Conservation (phyloP, 2,888 invertebrate species). For the Tanypteryx hageni region DNA sequence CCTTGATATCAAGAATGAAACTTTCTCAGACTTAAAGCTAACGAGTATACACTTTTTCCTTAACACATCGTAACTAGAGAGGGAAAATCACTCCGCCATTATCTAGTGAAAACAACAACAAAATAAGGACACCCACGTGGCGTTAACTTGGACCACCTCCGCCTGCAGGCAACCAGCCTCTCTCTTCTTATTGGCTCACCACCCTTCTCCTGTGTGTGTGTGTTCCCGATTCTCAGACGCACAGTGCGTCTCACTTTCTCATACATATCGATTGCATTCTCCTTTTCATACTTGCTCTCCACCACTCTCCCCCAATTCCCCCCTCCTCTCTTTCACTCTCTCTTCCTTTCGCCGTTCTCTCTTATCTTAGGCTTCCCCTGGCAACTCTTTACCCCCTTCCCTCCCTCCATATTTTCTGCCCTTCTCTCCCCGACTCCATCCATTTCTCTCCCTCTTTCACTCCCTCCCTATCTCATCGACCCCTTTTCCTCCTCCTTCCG, state of each 20-base stretch:
- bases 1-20: too few relatives aligned
- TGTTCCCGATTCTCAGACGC: neutral
- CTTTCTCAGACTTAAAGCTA: too few relatives aligned
- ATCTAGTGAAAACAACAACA: neutral
- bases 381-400: neutral
- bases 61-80: too few relatives aligned
- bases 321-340: neutral
- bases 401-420: neutral
- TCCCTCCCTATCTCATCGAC: neutral
- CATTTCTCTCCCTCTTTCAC: neutral
- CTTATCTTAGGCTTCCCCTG: conserved; percentile 12
- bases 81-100: neutral
- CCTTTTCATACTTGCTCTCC: conserved; percentile 54
- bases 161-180: neutral
- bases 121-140: neutral
- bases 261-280: conserved; percentile 51
- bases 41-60: too few relatives aligned
- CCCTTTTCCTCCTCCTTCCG: neutral
- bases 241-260: conserved; percentile 52
- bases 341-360: neutral
- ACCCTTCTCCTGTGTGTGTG: neutral
- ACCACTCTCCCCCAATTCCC: neutral
- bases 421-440: neutral
- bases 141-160: too few relatives aligned
- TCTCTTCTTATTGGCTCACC: neutral